Conservation (phyloP, 2,113 vertebrate genomes). For the Mormoops blainvillei region DNA sequence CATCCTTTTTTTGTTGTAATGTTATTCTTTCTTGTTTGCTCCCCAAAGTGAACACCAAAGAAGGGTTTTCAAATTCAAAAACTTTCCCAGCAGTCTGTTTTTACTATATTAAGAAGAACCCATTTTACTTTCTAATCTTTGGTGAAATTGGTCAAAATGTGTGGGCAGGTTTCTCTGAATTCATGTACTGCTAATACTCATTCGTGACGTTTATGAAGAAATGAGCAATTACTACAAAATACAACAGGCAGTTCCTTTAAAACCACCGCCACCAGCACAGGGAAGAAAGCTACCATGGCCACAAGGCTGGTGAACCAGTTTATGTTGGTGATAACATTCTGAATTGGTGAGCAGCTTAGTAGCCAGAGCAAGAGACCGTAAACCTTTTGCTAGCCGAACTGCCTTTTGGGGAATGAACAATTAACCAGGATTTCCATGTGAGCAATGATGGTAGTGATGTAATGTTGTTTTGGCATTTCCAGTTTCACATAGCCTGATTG, state of each 20-base stretch:
- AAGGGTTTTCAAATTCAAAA: background rate
- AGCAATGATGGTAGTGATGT: background rate
- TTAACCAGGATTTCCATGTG: background rate
- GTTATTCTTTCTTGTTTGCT: background rate
- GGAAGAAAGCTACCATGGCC: background rate
- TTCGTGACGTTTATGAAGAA: slow-evolving; percentile 14
- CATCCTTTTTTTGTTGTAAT: background rate
- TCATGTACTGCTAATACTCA: background rate
- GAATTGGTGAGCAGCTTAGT: background rate
- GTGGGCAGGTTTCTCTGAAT: background rate
- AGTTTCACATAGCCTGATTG: background rate
- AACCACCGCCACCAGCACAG: background rate
- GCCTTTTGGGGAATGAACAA: background rate
- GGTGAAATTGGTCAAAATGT: slow-evolving; percentile 5
- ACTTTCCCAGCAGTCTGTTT: background rate
- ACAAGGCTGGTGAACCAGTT: background rate
- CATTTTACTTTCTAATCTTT: background rate
- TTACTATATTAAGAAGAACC: background rate
- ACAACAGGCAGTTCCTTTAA: background rate
- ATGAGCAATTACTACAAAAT: background rate
- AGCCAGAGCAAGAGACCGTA: background rate
- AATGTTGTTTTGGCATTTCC: background rate
- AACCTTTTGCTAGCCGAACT: background rate
- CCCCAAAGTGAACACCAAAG: background rate
- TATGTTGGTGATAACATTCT: background rate